Base-by-base conservation (phyloP, 2,113 vertebrate genomes). In the Sylvia atricapilla region DNA sequence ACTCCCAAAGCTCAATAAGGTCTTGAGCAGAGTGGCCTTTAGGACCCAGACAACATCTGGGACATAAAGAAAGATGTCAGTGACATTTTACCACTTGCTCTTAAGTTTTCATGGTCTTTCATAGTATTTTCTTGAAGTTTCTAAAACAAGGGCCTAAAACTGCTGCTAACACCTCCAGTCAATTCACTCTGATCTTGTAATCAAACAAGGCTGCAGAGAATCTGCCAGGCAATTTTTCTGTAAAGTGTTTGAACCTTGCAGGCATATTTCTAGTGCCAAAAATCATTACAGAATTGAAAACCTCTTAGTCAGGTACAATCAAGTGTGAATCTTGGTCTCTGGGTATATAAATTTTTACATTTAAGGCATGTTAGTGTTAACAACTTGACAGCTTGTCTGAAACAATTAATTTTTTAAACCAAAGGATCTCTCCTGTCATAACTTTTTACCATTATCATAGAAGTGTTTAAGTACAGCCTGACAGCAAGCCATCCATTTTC, bases 381-480 rank as follows among this genome's bases (percentile, higher is more conserved):
- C 62, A 96, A 89, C 82, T 95, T 97, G 96, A 97, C 96, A 96
- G 84, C 89, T 94, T 97, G 96, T 97, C 96, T 94, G 73, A 97
- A 97, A 80, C 50, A 78, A 91, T 97, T 95, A 94, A 62, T 64
- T 82, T 95, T 93, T 96, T 80, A 93, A 94, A 46, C 66, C 69
- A 83, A 95, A 89, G 17, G 66, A 91, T 93, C 55, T 75, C 59
- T 88, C 41, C 55, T 94, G 94, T 97, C 96, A 89, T 73, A 96
- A 85, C 69, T 87, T 96, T 91, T 94, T 93, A 91, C 37, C 12
- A 43, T 85, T 80, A 74, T 64, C 49, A 47, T 33, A n/a, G 69
- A 56, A 82, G 11, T 50, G 20, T 80, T 93, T 91, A 62, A 94
- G 87, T 91, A 37, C 14, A 82, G 50, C 28, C 82, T 97, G 92